Conservation (phyloP, 2,113 vertebrate species). For the Cacatua alba region DNA sequence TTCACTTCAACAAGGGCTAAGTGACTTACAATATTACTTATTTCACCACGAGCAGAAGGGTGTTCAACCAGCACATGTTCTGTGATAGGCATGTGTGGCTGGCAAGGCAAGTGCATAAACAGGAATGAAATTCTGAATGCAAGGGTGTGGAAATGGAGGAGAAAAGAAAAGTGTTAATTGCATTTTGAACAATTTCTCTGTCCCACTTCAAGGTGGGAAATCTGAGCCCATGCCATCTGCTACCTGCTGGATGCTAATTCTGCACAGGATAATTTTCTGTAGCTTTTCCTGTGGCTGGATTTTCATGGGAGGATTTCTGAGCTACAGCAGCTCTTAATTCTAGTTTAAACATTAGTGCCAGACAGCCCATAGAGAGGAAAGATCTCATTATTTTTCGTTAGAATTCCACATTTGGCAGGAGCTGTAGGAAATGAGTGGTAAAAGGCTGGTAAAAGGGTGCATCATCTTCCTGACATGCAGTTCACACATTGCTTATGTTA, state of each 20-base stretch:
- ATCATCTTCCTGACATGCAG: not conserved
- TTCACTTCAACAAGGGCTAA: fast-evolving
- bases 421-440: not conserved
- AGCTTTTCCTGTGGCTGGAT: not conserved
- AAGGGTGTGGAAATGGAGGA: not conserved
- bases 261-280: not conserved
- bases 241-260: not conserved
- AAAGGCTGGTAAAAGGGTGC: not conserved
- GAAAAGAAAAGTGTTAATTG: not conserved
- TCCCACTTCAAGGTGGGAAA: not conserved
- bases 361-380: not conserved
- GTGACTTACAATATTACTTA: fast-evolving
- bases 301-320: not conserved
- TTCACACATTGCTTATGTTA: not conserved
- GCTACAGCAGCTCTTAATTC: conserved; percentile 17
- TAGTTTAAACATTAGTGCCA: conserved; percentile 18
- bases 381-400: not conserved
- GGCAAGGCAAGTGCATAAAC: fast-evolving
- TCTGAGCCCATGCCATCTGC: not conserved
- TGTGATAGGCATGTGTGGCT: fast-evolving
- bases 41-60: not conserved
- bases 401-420: not conserved
- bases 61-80: not conserved
- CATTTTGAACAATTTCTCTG: not conserved
- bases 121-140: not conserved